Conservation (phyloP, 2,113 vertebrate genomes). For the Tyrannus savana region DNA sequence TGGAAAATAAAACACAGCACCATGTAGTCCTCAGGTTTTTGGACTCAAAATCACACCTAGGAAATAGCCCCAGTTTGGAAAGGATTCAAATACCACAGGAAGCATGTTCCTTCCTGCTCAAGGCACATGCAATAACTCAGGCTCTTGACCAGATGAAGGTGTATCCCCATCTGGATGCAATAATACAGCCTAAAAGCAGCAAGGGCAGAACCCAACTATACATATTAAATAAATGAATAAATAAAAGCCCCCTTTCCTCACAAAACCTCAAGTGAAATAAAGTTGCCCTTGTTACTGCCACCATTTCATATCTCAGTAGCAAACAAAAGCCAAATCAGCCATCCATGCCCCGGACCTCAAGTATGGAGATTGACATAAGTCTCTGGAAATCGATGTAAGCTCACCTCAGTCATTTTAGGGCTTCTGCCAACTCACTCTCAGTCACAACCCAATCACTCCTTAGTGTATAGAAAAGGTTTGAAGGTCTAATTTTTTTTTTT, state of each 20-base stretch:
- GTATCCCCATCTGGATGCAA: conserved; percentile 51
- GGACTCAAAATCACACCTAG: conserved; percentile 34
- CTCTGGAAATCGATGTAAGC: background rate
- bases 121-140: background rate
- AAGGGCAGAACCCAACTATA: conserved; percentile 2
- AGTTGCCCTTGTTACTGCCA: background rate
- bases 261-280: conserved; percentile 24
- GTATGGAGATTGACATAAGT: background rate
- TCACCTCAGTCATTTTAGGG: background rate
- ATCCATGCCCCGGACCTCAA: background rate
- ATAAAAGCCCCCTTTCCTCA: background rate
- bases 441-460: background rate
- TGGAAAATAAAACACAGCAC: conserved; percentile 56
- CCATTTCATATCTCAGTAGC: background rate
- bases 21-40: conserved; percentile 46
- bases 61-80: conserved; percentile 48
- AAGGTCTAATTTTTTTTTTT: background rate
- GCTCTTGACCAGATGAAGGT: conserved; percentile 50
- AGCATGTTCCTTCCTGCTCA: conserved; percentile 12
- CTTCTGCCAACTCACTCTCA: background rate
- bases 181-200: conserved; percentile 13
- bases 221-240: background rate
- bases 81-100: conserved; percentile 46
- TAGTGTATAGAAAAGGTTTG: background rate
- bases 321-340: background rate